A percentile compares a stretch with the other conserved stretches of the same genome.
phyloP scores from a whole-genome alignment of 2,888 invertebrate genomes.

The Lacanobia wlatinum region DNA sequence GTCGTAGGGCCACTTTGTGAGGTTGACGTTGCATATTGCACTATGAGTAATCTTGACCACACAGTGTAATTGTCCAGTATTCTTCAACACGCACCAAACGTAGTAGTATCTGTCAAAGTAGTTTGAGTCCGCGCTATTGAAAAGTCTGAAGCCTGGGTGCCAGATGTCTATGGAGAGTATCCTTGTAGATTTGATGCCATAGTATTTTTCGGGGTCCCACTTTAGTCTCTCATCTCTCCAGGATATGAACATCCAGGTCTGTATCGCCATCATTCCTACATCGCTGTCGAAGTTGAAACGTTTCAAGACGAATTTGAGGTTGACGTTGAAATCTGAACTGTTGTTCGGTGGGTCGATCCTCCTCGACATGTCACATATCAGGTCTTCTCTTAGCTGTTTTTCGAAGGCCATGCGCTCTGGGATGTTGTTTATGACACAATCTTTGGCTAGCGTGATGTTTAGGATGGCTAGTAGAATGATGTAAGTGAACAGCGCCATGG shows the following conservation, averaged over 20 bases:
- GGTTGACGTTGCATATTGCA: constrained; percentile 63
- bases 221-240: constrained; percentile 71
- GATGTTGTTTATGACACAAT: too few relatives aligned
- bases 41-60: constrained; percentile 15
- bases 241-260: constrained; percentile 28
- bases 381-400: too few relatives aligned
- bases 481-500: too few relatives aligned
- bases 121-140: constrained; percentile 57
- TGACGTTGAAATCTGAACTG: too few relatives aligned
- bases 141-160: constrained; percentile 66
- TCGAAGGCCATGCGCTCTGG: too few relatives aligned
- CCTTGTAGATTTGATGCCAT: constrained; percentile 55
- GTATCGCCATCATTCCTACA: too few relatives aligned
- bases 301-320: too few relatives aligned
- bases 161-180: constrained; percentile 57
- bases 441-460: too few relatives aligned
- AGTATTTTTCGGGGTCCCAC: constrained; percentile 72
- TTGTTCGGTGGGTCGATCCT: too few relatives aligned
- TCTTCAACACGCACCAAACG: constrained; percentile 55
- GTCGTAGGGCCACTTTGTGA: constrained; percentile 75
- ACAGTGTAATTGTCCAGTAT: constrained; percentile 64
- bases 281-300: too few relatives aligned
- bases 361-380: too few relatives aligned
- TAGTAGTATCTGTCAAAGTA: constrained; percentile 35
- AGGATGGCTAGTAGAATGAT: too few relatives aligned